A percentile compares a stretch with the other conserved stretches of the same genome.
Conservation (phyloP, 2,888 invertebrate species). For the Dryadula phaetusa region DNA sequence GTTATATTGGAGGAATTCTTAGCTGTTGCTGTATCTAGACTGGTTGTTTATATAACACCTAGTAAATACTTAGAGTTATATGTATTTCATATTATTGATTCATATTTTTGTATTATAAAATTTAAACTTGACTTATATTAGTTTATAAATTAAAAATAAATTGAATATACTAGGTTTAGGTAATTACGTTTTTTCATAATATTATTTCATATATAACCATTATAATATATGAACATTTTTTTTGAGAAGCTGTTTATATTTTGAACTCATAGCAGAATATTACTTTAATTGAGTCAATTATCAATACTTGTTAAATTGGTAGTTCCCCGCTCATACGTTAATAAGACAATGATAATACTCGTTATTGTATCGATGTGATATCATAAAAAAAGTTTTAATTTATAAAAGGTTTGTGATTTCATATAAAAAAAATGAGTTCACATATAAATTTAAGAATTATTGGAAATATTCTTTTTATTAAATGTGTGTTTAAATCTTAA, state of each 20-base stretch:
- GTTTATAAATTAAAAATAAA: background rate
- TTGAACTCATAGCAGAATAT: background rate
- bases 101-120: background rate
- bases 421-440: background rate
- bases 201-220: too few species aligned
- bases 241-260: background rate
- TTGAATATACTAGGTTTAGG: too few species aligned
- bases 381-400: background rate
- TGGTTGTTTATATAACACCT: conserved; percentile 38
- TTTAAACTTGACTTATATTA: background rate
- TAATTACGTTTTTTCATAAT: too few species aligned
- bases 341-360: background rate
- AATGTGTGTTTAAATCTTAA: too few species aligned
- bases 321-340: background rate
- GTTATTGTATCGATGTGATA: background rate
- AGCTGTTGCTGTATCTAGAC: conserved; percentile 37
- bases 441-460: background rate
- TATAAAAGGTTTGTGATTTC: background rate
- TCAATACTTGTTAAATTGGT: conserved; percentile 13
- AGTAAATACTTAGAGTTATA: conserved; percentile 4
- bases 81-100: conserved; percentile 4
- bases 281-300: conserved; percentile 1
- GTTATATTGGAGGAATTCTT: conserved; percentile 34
- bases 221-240: background rate
- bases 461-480: too few species aligned